phyloP scores from a whole-genome alignment of 2,113 vertebrate species.

The Engystomops pustulosus region DNA sequence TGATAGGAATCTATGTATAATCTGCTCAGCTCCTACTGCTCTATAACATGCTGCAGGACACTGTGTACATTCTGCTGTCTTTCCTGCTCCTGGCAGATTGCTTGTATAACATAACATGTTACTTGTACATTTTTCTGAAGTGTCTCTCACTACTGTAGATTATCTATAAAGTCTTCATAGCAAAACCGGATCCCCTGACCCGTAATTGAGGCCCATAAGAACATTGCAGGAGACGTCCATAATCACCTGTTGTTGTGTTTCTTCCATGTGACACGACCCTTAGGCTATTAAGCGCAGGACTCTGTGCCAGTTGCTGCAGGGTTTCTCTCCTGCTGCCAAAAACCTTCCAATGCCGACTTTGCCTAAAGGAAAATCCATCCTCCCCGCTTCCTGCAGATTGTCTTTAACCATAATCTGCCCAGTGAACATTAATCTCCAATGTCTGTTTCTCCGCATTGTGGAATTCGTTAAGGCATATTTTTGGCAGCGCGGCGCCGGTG shows the following conservation, averaged over 20 bases:
- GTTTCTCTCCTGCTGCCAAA: background rate
- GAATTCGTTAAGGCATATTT: constrained; percentile 41
- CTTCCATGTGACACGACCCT: background rate
- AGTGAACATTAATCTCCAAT: constrained; percentile 17
- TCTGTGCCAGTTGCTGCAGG: constrained; percentile 4
- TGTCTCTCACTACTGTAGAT: no score
- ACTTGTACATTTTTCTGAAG: no score
- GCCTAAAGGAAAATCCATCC: constrained; percentile 29
- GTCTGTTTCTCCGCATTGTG: constrained; percentile 40
- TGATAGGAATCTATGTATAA: no score
- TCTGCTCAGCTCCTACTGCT: no score
- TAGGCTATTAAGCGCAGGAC: background rate
- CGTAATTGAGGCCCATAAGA: background rate
- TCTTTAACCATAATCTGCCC: constrained; percentile 17
- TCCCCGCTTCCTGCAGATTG: background rate
- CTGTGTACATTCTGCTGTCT: no score
- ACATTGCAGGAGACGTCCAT: background rate
- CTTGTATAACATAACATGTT: no score
- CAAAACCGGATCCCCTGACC: background rate
- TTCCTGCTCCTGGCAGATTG: no score
- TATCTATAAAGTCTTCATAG: background rate
- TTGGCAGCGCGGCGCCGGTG: background rate
- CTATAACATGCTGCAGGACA: no score
- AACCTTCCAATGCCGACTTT: background rate
- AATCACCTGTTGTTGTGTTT: background rate